phyloP scores from a whole-genome alignment of 2,888 invertebrate genomes.

The Sinhomidia bicolor region DNA sequence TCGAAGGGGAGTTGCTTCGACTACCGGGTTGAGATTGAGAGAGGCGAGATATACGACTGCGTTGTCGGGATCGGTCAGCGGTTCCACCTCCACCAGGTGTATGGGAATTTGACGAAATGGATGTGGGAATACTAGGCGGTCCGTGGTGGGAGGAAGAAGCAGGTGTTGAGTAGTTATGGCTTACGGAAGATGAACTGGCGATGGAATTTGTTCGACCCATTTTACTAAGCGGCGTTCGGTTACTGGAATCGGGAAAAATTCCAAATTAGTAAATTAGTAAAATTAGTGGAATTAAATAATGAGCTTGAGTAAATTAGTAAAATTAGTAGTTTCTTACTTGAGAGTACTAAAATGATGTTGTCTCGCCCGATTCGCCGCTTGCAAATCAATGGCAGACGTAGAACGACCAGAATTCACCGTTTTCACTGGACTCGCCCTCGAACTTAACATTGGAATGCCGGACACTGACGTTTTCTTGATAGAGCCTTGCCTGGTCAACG shows the following conservation, averaged over 20 bases:
- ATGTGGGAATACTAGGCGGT: constrained; percentile 47
- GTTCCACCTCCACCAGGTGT: constrained; percentile 30
- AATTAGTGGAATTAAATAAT: neutral
- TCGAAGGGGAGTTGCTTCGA: constrained; percentile 95
- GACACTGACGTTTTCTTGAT: constrained; percentile 77
- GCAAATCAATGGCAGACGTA: constrained; percentile 96
- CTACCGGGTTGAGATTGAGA: constrained; percentile 97
- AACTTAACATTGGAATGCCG: constrained; percentile 80
- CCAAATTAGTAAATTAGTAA: neutral
- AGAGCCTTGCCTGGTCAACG: constrained; percentile 80
- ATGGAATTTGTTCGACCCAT: constrained; percentile 79
- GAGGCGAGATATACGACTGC: constrained; percentile 88
- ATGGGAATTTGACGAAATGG: constrained; percentile 35
- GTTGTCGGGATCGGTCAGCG: constrained; percentile 82
- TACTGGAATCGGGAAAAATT: constrained; percentile 37
- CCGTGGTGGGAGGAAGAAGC: constrained; percentile 4
- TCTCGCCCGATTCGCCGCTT: constrained; percentile 93
- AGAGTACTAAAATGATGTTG: constrained; percentile 79
- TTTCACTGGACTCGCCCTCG: constrained; percentile 78
- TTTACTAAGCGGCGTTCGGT: constrained; percentile 71
- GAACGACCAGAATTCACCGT: constrained; percentile 84
- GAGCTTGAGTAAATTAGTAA: neutral
- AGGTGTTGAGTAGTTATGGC: constrained; percentile 54
- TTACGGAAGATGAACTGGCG: constrained; percentile 65
- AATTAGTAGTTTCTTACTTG: constrained; percentile 62